Percentiles rank a stretch among this genome's conserved stretches.
phyloP scores from a whole-genome alignment of 2,113 vertebrate species.

The Damaliscus lunatus region DNA sequence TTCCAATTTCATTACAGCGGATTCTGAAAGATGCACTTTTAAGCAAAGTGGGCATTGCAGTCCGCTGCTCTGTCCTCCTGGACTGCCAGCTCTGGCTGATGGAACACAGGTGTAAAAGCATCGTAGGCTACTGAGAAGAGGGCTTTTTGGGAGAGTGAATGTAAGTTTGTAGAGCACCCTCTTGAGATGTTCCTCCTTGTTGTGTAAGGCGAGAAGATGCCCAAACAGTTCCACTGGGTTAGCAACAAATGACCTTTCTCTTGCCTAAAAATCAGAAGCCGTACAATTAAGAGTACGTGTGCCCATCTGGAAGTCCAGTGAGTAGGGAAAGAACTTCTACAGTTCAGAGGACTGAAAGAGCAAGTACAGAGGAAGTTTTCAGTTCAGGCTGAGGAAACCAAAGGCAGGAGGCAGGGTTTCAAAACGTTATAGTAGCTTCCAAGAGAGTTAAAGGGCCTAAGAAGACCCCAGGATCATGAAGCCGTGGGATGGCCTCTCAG shows the following conservation, averaged over 20 bases:
- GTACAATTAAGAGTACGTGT: too few relatives aligned
- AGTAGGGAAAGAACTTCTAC: background rate
- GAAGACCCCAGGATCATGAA: background rate
- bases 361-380: background rate
- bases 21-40: background rate
- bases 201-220: background rate
- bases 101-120: background rate
- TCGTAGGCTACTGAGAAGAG: background rate
- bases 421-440: background rate
- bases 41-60: background rate
- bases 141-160: background rate
- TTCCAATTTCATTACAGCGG: background rate
- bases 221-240: background rate
- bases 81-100: background rate
- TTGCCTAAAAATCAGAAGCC: background rate
- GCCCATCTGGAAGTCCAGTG: background rate
- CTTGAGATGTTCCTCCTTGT: background rate
- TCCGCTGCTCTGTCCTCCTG: background rate
- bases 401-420: background rate
- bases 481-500: rapidly evolving
- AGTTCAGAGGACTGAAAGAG: background rate
- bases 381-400: background rate
- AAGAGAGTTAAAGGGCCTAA: background rate
- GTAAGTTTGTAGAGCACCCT: background rate
- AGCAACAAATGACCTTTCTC: background rate